Evolutionary conservation across 2,888 invertebrate species (phyloP), one percentile per base, ranked within the genome.

Genomic region (Merodon equestris): DNA sequence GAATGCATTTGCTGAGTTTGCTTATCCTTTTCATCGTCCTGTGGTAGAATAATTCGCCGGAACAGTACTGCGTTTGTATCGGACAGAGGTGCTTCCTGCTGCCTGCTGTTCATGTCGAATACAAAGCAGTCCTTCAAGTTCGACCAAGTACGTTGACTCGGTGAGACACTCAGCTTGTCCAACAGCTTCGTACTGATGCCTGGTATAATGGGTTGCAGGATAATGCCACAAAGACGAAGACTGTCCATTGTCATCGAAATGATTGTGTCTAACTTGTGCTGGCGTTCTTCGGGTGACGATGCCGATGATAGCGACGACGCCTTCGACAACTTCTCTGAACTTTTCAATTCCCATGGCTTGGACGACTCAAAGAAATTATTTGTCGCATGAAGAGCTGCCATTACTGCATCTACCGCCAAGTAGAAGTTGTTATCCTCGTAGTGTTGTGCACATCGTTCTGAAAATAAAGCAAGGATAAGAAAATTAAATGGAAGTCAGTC

Each of bases 201-300:
- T 3, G 99, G 99, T 64, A 96, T 91, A 17, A 99, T 91, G 0
- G 99, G 99, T 84, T 94, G 94, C 19, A 99, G 89, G 42, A 96
- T 91, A 74, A 98, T 93, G 13, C 93, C 93, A 83, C 92, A 91
- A 68, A 97, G 92, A 83, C 98, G 91, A 47, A 97, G 88, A 0
- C 94, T 93, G 89, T 99, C 98, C 90, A 98, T 90, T 17, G 95
- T 93, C 48, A 98, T 88, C 85, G 95, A 94, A 67, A 98, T 90
- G 56, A 97, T 92, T 13, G 93, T 92, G 84, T 94, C 91, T 1
- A 96, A 88, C 84, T 93, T 90, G 47, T 91, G 90, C 54, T 91
- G 76, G 81, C 87, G 90, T 17, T 90, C 87, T 2, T 27, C 27
- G 27, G 27, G 7, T 27, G 27, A 27, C 7, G 27, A 27, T 27